Base-by-base conservation (phyloP, 92 coral and sea anemone genomes). In the Palythoa grandis region DNA sequence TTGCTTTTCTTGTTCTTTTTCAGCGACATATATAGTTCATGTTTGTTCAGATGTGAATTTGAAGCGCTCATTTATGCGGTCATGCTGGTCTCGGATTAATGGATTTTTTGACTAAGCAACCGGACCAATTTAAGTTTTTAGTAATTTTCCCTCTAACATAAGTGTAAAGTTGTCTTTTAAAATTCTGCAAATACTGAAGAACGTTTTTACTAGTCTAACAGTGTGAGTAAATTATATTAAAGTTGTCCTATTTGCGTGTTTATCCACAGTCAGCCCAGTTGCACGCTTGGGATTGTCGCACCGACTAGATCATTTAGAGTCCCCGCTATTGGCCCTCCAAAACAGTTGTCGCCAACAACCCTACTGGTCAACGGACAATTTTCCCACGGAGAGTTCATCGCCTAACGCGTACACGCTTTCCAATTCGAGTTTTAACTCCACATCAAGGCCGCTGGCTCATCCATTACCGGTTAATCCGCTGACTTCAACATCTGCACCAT, bases 301-400 rank as follows among this genome's bases (percentile, higher is more conserved):
- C 35, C 35, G 35, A 29, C 35, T 29, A 29, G 35, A 29, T 29
- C 35, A 80, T 48, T 47, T 70, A 6, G 85, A 80, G 58, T 80
- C 85, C 24, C 85, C 85, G 8, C 74, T 80, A 1, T 37, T 80
- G 73, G 85, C 85, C 47, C 69, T 93, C 24, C 98, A 92, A 76
- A 89, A 89, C 88, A 92, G 88, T 72, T 94, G 93, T 69, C 93
- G 95, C 24, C 95, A 94, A 65, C 91, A 89, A 76, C 83, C 95
- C 65, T 92, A 86, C 83, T 94, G 91, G 72, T 43, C 92, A 61
- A 91, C 89, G n/a, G 97, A 92, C 63, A 86, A 86, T 25, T 67
- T 91, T 23, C 60, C 82, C 14, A 52, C 88, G 13, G 90, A 85
- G 7, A 52, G 61, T 7, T 76, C 75, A 43, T 75, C 88, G 61